Percentiles rank a stretch among this genome's conserved stretches.
phyloP scores from a whole-genome alignment of 23 tunicate species.

The Trididemnum clinides region DNA sequence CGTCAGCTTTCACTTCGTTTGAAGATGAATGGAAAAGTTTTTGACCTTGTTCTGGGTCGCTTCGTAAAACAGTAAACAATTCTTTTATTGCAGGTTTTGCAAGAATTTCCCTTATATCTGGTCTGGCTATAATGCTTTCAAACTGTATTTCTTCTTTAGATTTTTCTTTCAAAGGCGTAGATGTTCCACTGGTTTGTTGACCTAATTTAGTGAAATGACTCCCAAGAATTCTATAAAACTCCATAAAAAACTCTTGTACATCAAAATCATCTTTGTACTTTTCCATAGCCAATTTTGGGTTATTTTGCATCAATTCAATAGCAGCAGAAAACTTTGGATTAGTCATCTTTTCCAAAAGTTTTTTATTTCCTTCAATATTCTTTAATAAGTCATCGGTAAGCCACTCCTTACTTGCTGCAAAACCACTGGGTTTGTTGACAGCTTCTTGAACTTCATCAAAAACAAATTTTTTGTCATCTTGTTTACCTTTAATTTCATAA shows the following conservation, averaged over 20 bases:
- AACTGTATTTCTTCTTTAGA: constrained; percentile 64
- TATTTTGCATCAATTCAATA: constrained; percentile 69
- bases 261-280: constrained; percentile 74
- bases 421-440: constrained; percentile 32
- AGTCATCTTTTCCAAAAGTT: constrained; percentile 46
- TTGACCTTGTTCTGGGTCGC: constrained; percentile 66
- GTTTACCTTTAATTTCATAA: constrained; percentile 46
- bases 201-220: constrained; percentile 69
- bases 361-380: constrained; percentile 65
- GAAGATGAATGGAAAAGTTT: constrained; percentile 39
- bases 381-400: constrained; percentile 65
- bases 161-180: background rate
- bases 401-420: constrained; percentile 44
- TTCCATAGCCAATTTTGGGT: constrained; percentile 82
- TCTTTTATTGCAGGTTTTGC: constrained; percentile 63
- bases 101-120: constrained; percentile 62
- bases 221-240: constrained; percentile 73
- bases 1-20: constrained; percentile 59
- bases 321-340: constrained; percentile 76
- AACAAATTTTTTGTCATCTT: constrained; percentile 30
- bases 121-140: constrained; percentile 45
- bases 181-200: background rate
- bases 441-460: constrained; percentile 79
- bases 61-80: constrained; percentile 42
- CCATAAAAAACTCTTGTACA: constrained; percentile 66